Evolutionary conservation across 2,113 vertebrate species (phyloP).

Genomic region (Pavo muticus): DNA sequence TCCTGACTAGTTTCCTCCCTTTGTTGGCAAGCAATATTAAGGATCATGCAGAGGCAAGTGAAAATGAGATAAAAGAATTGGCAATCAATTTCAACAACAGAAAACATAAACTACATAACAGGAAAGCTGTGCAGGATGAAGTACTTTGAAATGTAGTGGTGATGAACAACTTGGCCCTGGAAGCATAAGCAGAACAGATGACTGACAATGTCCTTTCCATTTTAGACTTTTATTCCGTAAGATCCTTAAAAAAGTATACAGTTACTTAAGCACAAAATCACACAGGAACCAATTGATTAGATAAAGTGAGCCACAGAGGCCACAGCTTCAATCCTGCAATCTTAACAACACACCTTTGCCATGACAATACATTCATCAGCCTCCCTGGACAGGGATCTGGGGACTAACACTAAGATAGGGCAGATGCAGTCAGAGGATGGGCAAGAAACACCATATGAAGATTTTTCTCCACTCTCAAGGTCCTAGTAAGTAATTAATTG

Average conservation of each 20-base stretch:
- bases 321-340: neutral
- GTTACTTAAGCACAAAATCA: neutral
- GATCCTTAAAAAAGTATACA: neutral
- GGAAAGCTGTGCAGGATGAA: neutral
- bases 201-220: neutral
- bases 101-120: neutral
- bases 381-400: neutral
- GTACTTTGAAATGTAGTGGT: neutral
- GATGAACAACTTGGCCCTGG: neutral
- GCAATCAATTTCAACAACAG: neutral
- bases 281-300: neutral
- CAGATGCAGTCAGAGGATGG: neutral
- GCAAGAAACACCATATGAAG: neutral
- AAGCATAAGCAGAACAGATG: neutral
- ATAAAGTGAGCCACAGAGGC: neutral
- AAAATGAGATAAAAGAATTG: constrained; percentile 1
- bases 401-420: neutral
- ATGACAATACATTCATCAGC: neutral
- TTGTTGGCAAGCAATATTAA: neutral
- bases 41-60: neutral
- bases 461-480: neutral
- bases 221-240: neutral
- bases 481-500: neutral
- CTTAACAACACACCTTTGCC: neutral
- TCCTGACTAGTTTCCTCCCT: neutral